Evolutionary conservation across 2,113 vertebrate genomes (phyloP), one percentile per base, ranked within the genome.

Genomic region (Amphiprion percula): DNA sequence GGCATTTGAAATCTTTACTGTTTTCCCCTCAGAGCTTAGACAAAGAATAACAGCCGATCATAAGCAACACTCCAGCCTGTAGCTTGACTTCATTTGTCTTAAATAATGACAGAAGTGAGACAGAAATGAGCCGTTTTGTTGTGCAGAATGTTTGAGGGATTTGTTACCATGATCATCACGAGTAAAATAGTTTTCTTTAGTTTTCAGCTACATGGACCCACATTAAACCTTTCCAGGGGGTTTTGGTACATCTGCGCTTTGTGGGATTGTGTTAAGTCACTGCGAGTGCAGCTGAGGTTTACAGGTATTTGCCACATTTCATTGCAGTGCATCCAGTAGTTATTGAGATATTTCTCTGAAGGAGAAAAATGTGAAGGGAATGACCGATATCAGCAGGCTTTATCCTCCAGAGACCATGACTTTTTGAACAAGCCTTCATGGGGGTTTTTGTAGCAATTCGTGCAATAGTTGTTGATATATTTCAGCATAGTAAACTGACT

Each of bases 31-130:
- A 83, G 50, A 12, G 21, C 37, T 56, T 5, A 7, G 26, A 26
- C 26, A 41, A 63, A 59, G 21, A 74, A 10, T 54, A 68, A 64
- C 14, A 1, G 44, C 39, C 59, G 60, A 15, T 67, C 55, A 28
- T 28, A 58, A 60, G 23, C 52, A 52, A 37, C 44, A 50, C 33
- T 63, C 37, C 28, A 59, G 39, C 28, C 41, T 16, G 16, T 17
- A 80, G 44, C 2, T 8, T 17, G 12, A 58, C 24, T 62, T 53
- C 26, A 52, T 62, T 21, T 39, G 4, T 60, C 15, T 23, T 41
- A 44, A 56, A 53, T 53, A 58, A 37, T 47, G 24, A 76, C 9
- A 3, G 16, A 66, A 54, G 24, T 2, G 1, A 64, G 41, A 39
- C 11, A 6, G n/a, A 60, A 67, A 70, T 24, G 5, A 69, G 30